These are phyloP conservation scores for Spodoptera picta DNA, from an alignment of 2,888 invertebrate species.

Conservation along the genomic window DNA sequence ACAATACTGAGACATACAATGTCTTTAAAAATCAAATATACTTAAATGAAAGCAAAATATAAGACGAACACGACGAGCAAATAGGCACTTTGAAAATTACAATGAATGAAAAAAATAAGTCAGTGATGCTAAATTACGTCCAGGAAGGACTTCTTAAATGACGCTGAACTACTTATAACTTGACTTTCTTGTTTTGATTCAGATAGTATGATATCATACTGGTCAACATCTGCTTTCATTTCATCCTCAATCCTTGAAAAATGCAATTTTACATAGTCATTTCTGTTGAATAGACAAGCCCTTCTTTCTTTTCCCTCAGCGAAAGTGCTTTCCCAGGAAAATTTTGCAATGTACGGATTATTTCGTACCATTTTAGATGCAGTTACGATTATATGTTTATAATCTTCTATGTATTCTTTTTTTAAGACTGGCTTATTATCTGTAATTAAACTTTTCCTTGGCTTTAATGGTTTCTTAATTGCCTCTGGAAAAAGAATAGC, in stretches of 20 bases:
- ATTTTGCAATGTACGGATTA: conserved; percentile 83
- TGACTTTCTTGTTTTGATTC: too few species aligned
- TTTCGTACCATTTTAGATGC: conserved; percentile 78
- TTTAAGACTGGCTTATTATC: conserved; percentile 78
- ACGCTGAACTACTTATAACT: too few species aligned
- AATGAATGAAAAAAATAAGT: too few species aligned
- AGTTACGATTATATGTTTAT: conserved; percentile 66
- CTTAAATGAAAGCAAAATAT: too few species aligned
- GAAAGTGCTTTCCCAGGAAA: conserved; percentile 88
- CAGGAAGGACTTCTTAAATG: too few species aligned
- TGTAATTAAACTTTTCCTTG: conserved; percentile 80
- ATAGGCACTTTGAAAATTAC: too few species aligned
- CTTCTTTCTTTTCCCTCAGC: conserved; percentile 85
- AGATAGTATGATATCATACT: too few species aligned
- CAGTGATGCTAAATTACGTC: too few species aligned
- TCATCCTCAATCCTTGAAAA: conserved; percentile 71
- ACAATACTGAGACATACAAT: too few species aligned
- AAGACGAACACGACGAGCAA: too few species aligned
- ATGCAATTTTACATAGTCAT: conserved; percentile 75
- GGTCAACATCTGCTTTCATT: conserved; percentile 4
- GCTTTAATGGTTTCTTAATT: conserved; percentile 80
- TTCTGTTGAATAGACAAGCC: conserved; percentile 79
- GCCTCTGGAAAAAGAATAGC: conserved; percentile 90
- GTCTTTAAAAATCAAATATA: too few species aligned
- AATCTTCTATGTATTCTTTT: conserved; percentile 77